Evolutionary conservation across 1,140 invertebrate genomes (phyloP).

Genomic region (Leptinotarsa lineolata): DNA sequence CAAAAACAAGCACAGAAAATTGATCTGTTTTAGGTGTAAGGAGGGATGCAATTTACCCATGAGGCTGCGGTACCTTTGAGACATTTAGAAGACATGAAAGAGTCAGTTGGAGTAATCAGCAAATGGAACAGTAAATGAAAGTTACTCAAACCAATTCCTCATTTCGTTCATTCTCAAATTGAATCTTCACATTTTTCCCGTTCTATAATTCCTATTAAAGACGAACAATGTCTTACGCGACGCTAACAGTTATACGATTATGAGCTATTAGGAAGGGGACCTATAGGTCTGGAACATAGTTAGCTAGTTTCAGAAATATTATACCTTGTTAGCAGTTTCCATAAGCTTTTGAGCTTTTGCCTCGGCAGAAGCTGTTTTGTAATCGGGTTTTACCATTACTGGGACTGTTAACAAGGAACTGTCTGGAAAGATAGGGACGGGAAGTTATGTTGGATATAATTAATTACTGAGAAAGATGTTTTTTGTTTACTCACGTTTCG

Average conservation of each 20-base stretch:
- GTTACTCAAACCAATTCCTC: too few species aligned
- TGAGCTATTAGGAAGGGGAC: background rate
- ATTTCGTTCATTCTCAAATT: too few species aligned
- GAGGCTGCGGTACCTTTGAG: too few species aligned
- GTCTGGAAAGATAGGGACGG: background rate
- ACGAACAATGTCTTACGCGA: background rate
- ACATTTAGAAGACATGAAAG: too few species aligned
- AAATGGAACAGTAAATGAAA: too few species aligned
- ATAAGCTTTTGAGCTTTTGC: conserved; percentile 1
- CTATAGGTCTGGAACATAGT: background rate
- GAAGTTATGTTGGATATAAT: background rate
- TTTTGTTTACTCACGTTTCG: background rate
- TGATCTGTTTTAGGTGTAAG: too few species aligned
- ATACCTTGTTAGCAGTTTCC: background rate
- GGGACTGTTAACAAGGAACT: background rate
- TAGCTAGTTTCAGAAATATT: background rate
- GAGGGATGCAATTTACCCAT: too few species aligned
- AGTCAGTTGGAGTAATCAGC: too few species aligned
- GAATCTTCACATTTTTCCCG: too few species aligned
- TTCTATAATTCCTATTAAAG: background rate
- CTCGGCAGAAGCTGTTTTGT: background rate
- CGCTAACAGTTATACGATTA: conserved; percentile 1
- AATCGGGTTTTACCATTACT: background rate
- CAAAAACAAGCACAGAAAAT: too few species aligned
- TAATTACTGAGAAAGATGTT: background rate